Evolutionary conservation across 2,888 invertebrate species (phyloP), one percentile per base, ranked within the genome.

Genomic region (Lysandra coridon): DNA sequence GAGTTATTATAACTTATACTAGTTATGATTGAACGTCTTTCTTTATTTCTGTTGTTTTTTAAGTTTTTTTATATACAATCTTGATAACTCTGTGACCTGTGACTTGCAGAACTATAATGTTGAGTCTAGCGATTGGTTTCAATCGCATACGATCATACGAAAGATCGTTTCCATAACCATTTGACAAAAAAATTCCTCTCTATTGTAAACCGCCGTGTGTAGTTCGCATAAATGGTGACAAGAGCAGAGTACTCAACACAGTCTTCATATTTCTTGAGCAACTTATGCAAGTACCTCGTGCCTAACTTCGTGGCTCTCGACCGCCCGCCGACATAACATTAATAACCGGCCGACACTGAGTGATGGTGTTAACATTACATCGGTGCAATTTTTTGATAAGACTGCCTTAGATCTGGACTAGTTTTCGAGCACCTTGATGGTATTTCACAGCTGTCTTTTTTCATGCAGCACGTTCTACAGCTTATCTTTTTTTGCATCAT

Each of bases 281-380:
- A 87, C 85, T 87, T 83, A 85, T 83, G 86, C 87, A 83, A 87
- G 86, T 83, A 85, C 81, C 86, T 86, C 84, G 82, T 82, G 83
- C 81, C 83, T 84, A 84, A 84, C 84, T 83, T 83, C 81, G 81
- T 82, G 81, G 80, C 84, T 81, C 83, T 84, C 82, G 82, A 83
- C 84, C 49, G 82, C 74, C 17, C 57, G 69, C 80, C 80, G 80
- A 79, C 82, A 80, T 23, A 23, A 81, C 82, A 83, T 82, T 82
- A 81, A 83, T 83, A 83, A 81, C 76, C 73, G 78, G 78, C 73
- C 78, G 81, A 83, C 80, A 80, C 79, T 80, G 82, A 83, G 80
- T 53, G 78, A 82, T 83, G 81, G 10, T 73, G 75, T 60, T 75
- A 33, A 80, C 75, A 80, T 62, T 78, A 78, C n/a, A 73, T 53